phyloP scores from a whole-genome alignment of 1,140 invertebrate species.

The Drosophila setifemur region DNA sequence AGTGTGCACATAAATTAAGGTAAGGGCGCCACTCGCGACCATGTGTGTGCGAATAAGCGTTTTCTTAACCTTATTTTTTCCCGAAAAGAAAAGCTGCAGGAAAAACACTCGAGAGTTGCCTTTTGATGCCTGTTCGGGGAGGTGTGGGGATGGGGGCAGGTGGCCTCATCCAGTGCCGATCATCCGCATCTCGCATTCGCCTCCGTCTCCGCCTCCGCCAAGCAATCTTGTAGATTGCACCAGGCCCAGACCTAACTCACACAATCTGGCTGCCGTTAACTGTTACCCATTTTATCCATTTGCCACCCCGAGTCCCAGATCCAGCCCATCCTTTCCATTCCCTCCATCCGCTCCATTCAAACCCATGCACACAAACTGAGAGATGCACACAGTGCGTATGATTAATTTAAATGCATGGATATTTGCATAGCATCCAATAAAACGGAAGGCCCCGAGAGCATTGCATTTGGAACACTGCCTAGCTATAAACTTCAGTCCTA shows the following conservation, averaged over 20 bases:
- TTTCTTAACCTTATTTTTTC: constrained; percentile 69
- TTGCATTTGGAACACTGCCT: too few species aligned
- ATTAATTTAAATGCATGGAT: constrained; percentile 78
- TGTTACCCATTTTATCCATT: constrained; percentile 11
- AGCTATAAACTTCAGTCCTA: too few species aligned
- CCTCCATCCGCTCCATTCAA: not conserved
- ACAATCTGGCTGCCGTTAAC: constrained; percentile 32
- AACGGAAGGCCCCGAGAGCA: not conserved
- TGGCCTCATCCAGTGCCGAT: constrained; percentile 27
- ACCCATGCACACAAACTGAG: not conserved
- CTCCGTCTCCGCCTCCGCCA: constrained; percentile 15
- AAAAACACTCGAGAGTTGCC: constrained; percentile 22
- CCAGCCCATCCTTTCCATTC: too few species aligned
- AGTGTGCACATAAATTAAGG: constrained; percentile 72
- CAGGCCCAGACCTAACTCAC: constrained; percentile 22
- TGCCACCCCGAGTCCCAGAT: too few species aligned
- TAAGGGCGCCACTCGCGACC: constrained; percentile 14
- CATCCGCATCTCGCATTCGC: constrained; percentile 7
- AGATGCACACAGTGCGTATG: constrained; percentile 63
- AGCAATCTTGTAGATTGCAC: constrained; percentile 75
- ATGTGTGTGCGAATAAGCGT: constrained; percentile 28
- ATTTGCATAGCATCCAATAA: constrained; percentile 58
- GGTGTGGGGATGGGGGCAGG: not conserved
- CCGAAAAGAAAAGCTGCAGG: not conserved
- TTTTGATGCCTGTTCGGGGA: constrained; percentile 35